Percentiles rank a stretch among this genome's conserved stretches.
phyloP scores from a whole-genome alignment of 1,140 invertebrate genomes.

The Semibalanus balanoides region DNA sequence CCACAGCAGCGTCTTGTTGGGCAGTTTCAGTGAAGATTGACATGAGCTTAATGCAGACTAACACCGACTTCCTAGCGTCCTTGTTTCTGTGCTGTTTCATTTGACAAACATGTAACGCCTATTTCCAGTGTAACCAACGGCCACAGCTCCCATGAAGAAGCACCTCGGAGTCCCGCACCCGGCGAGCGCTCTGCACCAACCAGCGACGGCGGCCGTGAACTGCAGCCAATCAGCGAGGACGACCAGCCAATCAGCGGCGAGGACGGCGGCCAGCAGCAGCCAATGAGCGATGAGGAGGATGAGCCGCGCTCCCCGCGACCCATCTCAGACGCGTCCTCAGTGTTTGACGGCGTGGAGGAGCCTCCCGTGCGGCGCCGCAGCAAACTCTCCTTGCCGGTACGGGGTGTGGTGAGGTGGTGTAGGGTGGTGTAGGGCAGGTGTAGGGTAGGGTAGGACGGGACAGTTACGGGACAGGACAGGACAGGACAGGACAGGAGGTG shows the following conservation, averaged over 20 bases:
- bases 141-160: background rate
- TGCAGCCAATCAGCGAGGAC: background rate
- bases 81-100: too few species aligned
- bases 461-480: too few species aligned
- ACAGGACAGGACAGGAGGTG: too few species aligned
- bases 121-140: background rate
- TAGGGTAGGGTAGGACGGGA: too few species aligned
- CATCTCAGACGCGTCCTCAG: background rate
- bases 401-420: too few species aligned
- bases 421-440: too few species aligned
- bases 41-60: too few species aligned
- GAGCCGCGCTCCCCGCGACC: background rate
- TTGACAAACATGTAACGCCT: too few species aligned
- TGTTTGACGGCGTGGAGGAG: constrained; percentile 4
- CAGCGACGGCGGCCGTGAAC: background rate
- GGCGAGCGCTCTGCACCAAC: background rate
- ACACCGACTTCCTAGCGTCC: too few species aligned
- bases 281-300: background rate
- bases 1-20: too few species aligned
- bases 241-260: background rate
- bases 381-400: background rate
- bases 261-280: background rate
- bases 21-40: too few species aligned
- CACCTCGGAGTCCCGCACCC: background rate
- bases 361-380: background rate